These are phyloP conservation scores for Physocephala rufipes DNA, from an alignment of 2,888 invertebrate genomes.

Conservation along the genomic window DNA sequence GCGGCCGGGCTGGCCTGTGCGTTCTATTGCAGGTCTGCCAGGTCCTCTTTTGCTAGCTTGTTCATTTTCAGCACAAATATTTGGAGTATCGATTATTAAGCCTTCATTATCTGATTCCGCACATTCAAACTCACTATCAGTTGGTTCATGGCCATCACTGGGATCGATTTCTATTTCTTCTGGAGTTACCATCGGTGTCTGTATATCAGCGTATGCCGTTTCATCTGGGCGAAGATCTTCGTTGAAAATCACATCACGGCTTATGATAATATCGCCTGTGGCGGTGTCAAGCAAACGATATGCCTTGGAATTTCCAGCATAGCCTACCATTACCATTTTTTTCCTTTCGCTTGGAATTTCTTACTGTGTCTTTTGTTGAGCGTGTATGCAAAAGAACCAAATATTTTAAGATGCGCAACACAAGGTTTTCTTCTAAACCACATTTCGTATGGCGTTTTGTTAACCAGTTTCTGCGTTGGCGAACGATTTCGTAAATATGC, in stretches of 20 bases:
- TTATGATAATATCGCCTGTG: neutral
- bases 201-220: neutral
- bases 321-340: slow-evolving; percentile 35
- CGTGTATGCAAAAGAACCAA: neutral
- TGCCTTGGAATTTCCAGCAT: slow-evolving; percentile 26
- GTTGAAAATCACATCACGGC: slow-evolving; percentile 32
- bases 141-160: neutral
- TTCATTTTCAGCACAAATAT: slow-evolving; percentile 19
- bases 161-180: neutral
- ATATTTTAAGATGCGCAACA: neutral
- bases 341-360: slow-evolving; percentile 24
- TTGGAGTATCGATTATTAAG: slow-evolving; percentile 1
- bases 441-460: neutral
- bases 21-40: slow-evolving; percentile 25
- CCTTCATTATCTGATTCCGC: neutral
- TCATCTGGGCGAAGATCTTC: no score
- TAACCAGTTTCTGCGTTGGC: neutral
- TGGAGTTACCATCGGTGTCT: neutral
- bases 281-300: slow-evolving; percentile 35
- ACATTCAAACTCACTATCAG: neutral
- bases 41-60: slow-evolving; percentile 18
- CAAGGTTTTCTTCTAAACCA: neutral
- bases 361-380: neutral
- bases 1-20: slow-evolving; percentile 28
- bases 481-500: slow-evolving; percentile 19